A percentile compares a stretch with the other conserved stretches of the same genome.
Evolutionary conservation across 2,797 vertebrate species (phyloP).

Genomic region (Coccyzus lansbergi): DNA sequence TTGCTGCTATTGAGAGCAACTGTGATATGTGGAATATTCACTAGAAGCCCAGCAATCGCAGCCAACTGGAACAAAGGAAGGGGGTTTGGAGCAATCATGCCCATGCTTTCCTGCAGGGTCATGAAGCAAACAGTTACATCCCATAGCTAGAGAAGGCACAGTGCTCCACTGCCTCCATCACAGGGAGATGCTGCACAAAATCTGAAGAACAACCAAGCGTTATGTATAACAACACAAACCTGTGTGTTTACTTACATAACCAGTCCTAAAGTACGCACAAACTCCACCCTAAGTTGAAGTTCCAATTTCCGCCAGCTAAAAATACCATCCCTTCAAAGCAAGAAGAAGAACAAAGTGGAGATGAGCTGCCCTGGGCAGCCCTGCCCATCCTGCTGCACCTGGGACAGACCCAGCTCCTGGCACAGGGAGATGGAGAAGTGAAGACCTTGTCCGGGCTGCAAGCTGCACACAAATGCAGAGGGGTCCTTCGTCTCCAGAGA

Average conservation of each 20-base stretch:
- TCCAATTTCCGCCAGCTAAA: not conserved
- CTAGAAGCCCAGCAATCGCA: not conserved
- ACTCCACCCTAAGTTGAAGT: not conserved
- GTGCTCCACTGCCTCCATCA: not conserved
- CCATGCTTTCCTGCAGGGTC: fast-evolving
- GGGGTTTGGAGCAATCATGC: not conserved
- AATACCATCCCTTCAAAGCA: not conserved
- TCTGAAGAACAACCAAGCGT: not conserved
- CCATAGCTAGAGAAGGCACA: not conserved
- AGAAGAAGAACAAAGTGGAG: not conserved
- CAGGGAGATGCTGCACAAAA: not conserved
- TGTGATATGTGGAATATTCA: fast-evolving
- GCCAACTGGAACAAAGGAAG: not conserved
- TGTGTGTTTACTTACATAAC: not conserved
- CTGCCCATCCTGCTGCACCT: not conserved
- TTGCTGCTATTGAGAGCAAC: fast-evolving
- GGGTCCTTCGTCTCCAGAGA: not conserved
- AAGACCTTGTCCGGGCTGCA: not conserved
- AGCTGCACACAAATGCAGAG: not conserved
- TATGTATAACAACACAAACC: not conserved
- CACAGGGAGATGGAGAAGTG: not conserved
- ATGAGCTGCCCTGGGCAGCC: not conserved
- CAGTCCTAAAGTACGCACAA: not conserved
- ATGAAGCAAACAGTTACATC: not conserved
- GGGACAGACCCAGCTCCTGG: not conserved